phyloP scores from a whole-genome alignment of 2,113 vertebrate species.

The Alaudala cheleensis region DNA sequence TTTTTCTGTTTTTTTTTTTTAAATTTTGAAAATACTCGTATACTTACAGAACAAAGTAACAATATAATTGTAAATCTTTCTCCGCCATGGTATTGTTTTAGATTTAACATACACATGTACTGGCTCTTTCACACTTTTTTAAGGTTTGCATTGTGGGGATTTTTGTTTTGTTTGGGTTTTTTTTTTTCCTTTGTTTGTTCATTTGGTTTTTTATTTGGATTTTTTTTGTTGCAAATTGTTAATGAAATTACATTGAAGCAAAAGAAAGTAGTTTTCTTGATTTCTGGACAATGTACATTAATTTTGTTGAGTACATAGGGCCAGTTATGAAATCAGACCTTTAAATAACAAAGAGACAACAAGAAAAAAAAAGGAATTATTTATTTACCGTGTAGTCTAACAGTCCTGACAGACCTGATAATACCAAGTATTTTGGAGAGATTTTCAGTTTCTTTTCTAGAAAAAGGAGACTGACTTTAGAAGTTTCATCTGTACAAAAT shows the following conservation, averaged over 20 bases:
- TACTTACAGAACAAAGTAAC: not conserved
- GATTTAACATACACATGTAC: not conserved
- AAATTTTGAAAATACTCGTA: not conserved
- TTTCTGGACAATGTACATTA: not conserved
- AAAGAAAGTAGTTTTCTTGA: not conserved
- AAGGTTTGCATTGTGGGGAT: not conserved
- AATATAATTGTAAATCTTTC: not conserved
- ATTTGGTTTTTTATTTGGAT: no score
- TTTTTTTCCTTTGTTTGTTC: not conserved
- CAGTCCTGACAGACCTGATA: not conserved
- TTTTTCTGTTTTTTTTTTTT: not conserved
- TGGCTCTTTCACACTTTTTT: not conserved
- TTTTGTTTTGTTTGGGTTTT: not conserved
- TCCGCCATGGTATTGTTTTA: not conserved
- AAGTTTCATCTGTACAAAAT: not conserved
- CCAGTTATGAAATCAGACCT: not conserved
- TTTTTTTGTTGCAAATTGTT: not conserved
- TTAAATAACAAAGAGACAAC: not conserved
- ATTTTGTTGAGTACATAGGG: not conserved
- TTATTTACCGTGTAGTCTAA: not conserved
- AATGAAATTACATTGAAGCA: not conserved
- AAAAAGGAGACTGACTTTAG: not conserved
- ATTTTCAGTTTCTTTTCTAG: not conserved
- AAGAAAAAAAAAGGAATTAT: not conserved
- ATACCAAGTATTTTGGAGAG: not conserved